These are phyloP conservation scores for Orcinus orca DNA, from an alignment of 2,113 vertebrate species.

Conservation along the genomic window DNA sequence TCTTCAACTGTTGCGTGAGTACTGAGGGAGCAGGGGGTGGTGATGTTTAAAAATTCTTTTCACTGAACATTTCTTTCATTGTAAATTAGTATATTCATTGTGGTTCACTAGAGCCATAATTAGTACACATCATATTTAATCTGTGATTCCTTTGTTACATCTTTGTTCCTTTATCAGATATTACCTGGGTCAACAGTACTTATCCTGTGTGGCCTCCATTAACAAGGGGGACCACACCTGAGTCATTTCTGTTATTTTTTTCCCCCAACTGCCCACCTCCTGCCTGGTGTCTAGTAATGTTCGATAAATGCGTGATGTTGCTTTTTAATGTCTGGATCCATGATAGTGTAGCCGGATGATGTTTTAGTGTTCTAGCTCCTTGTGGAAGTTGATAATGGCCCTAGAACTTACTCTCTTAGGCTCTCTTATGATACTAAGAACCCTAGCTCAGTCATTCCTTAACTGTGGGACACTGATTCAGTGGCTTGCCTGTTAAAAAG, in stretches of 20 bases:
- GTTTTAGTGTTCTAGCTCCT: neutral
- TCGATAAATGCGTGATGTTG: neutral
- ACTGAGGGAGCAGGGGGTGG: neutral
- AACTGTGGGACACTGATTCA: neutral
- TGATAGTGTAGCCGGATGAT: neutral
- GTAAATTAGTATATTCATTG: neutral
- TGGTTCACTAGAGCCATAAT: neutral
- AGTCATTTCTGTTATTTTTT: neutral
- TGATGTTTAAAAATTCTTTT: neutral
- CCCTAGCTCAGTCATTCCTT: neutral
- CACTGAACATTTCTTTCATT: neutral
- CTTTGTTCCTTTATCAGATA: neutral
- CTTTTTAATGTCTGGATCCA: neutral
- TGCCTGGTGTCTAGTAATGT: neutral
- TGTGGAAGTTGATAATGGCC: neutral
- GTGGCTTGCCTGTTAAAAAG: neutral
- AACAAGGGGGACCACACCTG: neutral
- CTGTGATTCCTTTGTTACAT: neutral
- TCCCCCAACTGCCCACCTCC: too few species aligned
- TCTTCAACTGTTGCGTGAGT: slow-evolving; percentile 81
- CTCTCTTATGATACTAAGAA: neutral
- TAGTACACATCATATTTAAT: neutral
- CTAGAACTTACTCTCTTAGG: neutral
- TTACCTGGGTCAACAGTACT: neutral
- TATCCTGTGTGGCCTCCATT: neutral